Base-by-base conservation (phyloP, 2,113 vertebrate species). In the Semicossyphus pulcher region DNA sequence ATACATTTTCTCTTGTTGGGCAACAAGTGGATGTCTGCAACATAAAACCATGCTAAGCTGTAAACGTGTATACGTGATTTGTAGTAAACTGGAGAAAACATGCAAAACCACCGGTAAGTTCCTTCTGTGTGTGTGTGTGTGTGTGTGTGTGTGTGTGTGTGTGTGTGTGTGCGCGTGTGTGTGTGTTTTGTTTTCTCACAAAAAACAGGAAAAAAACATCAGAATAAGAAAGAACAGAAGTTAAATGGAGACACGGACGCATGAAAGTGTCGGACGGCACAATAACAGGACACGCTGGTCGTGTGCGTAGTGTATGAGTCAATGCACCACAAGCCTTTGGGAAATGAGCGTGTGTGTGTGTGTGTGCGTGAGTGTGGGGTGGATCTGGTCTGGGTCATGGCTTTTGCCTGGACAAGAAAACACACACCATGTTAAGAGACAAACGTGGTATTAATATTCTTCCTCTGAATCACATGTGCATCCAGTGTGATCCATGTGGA, bases 221-320 rank as follows among this genome's bases (percentile, higher is more conserved):
- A 41, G 21, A 42, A 14, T n/a, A 44, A 7, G 51, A 28, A 32
- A 53, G 1, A 28, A 28, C 14, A 37, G 31, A 16, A 10, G 25
- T 36, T 25, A 28, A 67, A 71, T 21, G 26, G 37, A 16, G 26
- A 70, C 53, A 8, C 8, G 34, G 23, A 32, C 14, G 44, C 39
- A 20, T n/a, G n/a, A n/a, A n/a, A 67, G 66, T 47, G 41, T 58
- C 73, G 62, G 41, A 73, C 36, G 42, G 26, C 41, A 64, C 53
- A 59, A 68, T 28, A 61, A 78, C 65, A 85, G 53, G 41, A 63
- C 58, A 11, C 10, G n/a, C 69, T 57, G 65, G 39, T 65, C 36
- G 29, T 32, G 37, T 73, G 57, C 29, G 52, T 36, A 66, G 68
- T 25, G 52, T 36, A 29, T 76, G 78, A 71, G 73, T 71, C 78